phyloP scores from a whole-genome alignment of 2,888 invertebrate genomes.

The Thelaira solivaga region DNA sequence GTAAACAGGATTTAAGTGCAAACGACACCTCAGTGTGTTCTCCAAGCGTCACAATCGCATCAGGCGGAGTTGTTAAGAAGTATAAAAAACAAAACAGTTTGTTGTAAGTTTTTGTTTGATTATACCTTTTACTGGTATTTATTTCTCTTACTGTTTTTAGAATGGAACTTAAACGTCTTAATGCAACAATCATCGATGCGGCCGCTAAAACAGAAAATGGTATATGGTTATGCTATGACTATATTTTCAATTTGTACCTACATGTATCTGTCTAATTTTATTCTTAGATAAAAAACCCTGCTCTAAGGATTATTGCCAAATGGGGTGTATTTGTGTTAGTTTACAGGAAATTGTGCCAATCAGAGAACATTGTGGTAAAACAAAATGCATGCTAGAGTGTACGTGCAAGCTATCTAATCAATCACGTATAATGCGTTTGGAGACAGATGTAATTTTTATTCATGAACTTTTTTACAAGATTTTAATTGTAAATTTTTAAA shows the following conservation, averaged over 20 bases:
- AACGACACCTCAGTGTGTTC: conserved; percentile 3
- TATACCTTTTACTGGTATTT: background rate
- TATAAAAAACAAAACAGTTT: conserved; percentile 70
- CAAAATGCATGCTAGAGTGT: conserved; percentile 78
- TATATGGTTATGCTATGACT: conserved; percentile 34
- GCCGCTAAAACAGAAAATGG: conserved; percentile 70
- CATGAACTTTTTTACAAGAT: background rate
- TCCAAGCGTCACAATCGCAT: background rate
- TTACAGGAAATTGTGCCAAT: conserved; percentile 76
- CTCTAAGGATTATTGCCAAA: conserved; percentile 79
- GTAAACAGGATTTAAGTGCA: conserved; percentile 3
- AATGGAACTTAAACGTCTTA: conserved; percentile 80
- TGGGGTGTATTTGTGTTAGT: conserved; percentile 84
- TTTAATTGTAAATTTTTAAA: background rate
- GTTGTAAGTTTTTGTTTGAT: conserved; percentile 66
- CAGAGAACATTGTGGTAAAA: conserved; percentile 81
- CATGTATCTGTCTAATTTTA: background rate
- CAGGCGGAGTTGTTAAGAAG: conserved; percentile 28
- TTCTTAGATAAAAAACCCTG: conserved; percentile 76
- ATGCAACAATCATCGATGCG: conserved; percentile 82
- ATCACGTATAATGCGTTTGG: conserved; percentile 72
- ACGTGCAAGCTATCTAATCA: conserved; percentile 73
- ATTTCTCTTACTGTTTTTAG: conserved; percentile 64
- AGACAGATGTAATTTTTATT: conserved; percentile 71
- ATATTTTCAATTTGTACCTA: background rate